Evolutionary conservation across 2,888 invertebrate species (phyloP), one percentile per base, ranked within the genome.

Genomic region (Cantharis rustica): DNA sequence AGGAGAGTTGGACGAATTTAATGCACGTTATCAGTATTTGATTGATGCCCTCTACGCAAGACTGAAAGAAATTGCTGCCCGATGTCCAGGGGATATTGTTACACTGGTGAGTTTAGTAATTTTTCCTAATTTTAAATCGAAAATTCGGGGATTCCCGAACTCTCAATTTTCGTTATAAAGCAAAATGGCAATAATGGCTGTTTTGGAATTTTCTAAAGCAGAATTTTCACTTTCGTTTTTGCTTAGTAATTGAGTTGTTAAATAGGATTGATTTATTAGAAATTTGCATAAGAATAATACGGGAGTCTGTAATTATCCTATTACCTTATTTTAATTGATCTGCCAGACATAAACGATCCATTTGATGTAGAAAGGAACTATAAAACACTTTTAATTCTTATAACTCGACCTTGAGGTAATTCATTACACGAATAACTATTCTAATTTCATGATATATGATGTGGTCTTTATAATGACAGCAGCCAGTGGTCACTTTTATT

Each of bases 1-100:
- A 61, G 90, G 91, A 79, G 94, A 96, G 83, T 89, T 97, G 85
- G 96, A 97, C 85, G 92, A 92, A 23, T 90, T 97, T 85, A 97
- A 97, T 88, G 91, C 92, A 78, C 92, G 93, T 80, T 96, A 95
- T 87, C 93, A 94, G 85, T 91, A 92, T 79, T 89, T 95, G 76
- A 88, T 94, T 84, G 93, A 92, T 83, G 88, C 92, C 85, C 87
- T 95, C 75, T 93, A 94, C 85, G 93, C 93, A 82, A 90, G 93
- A 81, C 87, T 94, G 84, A 90, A 92, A 82, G 91, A 94, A 85
- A 91, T 94, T 81, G 92, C 92, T 68, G 91, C 91, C 27, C 90
- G 91, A 70, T 92, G 92, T 85, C 93, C 94, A 0, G 93, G 94
- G 84, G 93, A 95, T 88, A 91, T 93, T 84, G 92, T 93, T 71